These are phyloP conservation scores for Amiota communis DNA, from an alignment of 2,888 invertebrate genomes.

Conservation along the genomic window DNA sequence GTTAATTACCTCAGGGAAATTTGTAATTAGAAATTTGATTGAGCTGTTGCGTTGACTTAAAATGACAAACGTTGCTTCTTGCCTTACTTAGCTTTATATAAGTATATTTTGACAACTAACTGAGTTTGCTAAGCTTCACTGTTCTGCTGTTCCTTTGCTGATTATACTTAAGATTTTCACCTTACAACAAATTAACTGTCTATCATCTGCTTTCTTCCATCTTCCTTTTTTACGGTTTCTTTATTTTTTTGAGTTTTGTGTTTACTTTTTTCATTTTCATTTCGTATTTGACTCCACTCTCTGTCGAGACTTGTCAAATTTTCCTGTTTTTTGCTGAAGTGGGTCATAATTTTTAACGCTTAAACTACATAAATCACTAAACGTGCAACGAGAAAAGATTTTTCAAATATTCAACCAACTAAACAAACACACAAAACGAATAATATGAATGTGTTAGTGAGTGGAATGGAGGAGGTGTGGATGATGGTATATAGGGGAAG, in stretches of 20 bases:
- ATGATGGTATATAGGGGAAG: no score
- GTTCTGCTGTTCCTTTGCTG: not conserved
- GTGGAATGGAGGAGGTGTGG: no score
- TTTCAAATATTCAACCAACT: constrained; percentile 15
- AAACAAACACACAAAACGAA: no score
- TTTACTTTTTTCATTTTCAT: constrained; percentile 39
- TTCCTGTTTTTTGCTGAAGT: constrained; percentile 47
- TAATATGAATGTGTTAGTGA: no score
- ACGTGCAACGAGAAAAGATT: constrained; percentile 9
- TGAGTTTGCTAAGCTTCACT: no score
- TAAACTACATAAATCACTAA: constrained; percentile 10
- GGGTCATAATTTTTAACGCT: constrained; percentile 51
- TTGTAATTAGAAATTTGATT: constrained; percentile 65
- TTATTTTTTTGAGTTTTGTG: not conserved
- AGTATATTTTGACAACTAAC: no score
- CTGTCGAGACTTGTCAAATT: constrained; percentile 11
- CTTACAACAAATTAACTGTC: no score
- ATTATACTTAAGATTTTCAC: not conserved
- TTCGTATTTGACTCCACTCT: constrained; percentile 17
- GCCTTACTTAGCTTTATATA: no score
- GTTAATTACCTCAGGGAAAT: constrained; percentile 65
- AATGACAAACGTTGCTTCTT: not conserved
- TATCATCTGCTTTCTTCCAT: no score
- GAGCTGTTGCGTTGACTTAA: constrained; percentile 35
- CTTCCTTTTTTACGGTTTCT: not conserved